Base-by-base conservation (phyloP, 2,888 invertebrate species). In the Cantharis flavilabris region DNA sequence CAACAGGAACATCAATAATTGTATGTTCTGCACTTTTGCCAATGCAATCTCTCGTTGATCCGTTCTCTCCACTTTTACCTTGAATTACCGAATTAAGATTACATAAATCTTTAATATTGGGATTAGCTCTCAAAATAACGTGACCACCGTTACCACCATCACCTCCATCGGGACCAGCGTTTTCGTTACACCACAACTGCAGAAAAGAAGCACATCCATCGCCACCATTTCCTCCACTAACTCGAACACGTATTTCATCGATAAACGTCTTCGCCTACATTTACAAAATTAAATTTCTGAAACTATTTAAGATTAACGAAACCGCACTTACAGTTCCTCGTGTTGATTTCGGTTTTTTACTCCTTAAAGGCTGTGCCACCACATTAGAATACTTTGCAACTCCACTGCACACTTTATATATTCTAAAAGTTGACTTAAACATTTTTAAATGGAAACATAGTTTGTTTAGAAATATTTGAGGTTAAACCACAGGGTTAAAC, bases 81-180 rank as follows among this genome's bases (percentile, higher is more conserved):
- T 89, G 88, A 2, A 92, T 84, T 11, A 94, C 87, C 0, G 92
- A 85, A 1, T 88, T 86, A 65, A 97, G 87, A 84, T 94, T 91
- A 77, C 92, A 91, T 23, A 98, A 90, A 83, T 96, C 95, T 80
- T 91, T 94, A 0, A 94, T 90, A 73, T 93, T 90, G 30, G 88
- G 87, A 0, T 92, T 90, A 0, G 96, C 95, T 93, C 92, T 89
- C 80, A 98, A 95, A 74, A 98, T 92, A 1, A 99, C 94, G 89
- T 99, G 98, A 0, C 97, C 98, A 0, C 98, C 98, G 86, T 96
- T 92, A 0, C 99, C 99, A 0, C 99, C 99, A 87, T 99, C 97
- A 0, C 98, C 99, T 0, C 98, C 98, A 88, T 97, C 96, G 0
- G 98, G 98, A 0, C 98, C 98, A 0, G 97, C 99, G 76, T 91